These are phyloP conservation scores for Ptychoptera albimana DNA, from an alignment of 2,888 invertebrate genomes.

Conservation along the genomic window DNA sequence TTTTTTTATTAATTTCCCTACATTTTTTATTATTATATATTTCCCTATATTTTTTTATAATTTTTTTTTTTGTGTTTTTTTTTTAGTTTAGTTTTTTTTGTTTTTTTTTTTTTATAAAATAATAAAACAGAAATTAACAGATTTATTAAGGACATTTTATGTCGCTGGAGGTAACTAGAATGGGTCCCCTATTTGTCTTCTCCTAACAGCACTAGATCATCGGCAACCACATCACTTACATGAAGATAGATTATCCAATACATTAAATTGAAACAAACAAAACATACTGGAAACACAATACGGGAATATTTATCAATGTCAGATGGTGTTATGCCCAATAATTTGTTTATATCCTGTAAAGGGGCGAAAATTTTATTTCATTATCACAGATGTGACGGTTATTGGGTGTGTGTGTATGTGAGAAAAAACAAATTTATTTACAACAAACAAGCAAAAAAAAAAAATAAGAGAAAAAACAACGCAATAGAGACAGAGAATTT, in stretches of 20 bases:
- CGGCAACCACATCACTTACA: slow-evolving; percentile 90
- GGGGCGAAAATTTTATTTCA: background rate
- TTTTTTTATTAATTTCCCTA: no score
- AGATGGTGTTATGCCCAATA: slow-evolving; percentile 85
- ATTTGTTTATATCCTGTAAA: slow-evolving; percentile 70
- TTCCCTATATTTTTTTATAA: background rate
- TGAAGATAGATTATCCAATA: slow-evolving; percentile 95
- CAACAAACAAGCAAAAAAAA: no score
- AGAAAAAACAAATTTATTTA: no score
- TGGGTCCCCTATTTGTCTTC: slow-evolving; percentile 44
- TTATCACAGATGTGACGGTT: no score
- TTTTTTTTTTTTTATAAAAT: background rate
- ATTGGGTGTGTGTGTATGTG: no score
- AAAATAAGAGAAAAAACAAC: no score
- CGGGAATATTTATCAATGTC: slow-evolving; percentile 99
- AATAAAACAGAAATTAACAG: background rate
- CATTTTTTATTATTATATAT: background rate
- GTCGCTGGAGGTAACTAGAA: slow-evolving; percentile 3
- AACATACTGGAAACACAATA: slow-evolving; percentile 95
- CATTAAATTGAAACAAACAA: slow-evolving; percentile 97
- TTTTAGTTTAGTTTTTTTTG: no score
- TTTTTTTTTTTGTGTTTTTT: background rate
- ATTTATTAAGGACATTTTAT: background rate
- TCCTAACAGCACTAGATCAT: slow-evolving; percentile 72
- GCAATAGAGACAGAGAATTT: no score